Conservation (phyloP, 2,888 invertebrate genomes). For the Timandra comae region DNA sequence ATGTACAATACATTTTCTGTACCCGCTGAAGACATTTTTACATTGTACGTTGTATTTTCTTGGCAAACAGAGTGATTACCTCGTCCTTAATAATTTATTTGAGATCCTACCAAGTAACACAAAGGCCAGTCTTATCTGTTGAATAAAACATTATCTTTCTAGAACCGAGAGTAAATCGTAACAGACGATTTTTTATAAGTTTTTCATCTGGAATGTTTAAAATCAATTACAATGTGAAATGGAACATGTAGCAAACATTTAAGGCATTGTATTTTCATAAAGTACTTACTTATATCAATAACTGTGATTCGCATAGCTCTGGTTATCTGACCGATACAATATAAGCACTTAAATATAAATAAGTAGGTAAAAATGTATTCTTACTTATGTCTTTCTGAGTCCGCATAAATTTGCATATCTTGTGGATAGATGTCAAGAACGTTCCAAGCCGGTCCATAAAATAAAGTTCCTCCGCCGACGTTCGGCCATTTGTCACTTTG, state of each 20-base stretch:
- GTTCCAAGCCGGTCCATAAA: conserved; percentile 8
- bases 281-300: no score
- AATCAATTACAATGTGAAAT: no score
- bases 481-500: conserved; percentile 25
- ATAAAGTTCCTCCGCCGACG: conserved; percentile 7
- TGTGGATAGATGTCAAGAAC: conserved; percentile 6
- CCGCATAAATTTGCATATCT: conserved; percentile 12
- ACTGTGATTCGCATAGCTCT: no score
- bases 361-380: no score
- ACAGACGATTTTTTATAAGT: conserved; percentile 35
- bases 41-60: conserved; percentile 45
- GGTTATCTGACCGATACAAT: no score
- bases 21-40: conserved; percentile 45
- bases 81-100: conserved; percentile 63
- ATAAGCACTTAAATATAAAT: no score
- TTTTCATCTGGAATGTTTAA: conserved; percentile 23
- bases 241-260: no score
- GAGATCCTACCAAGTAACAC: conserved; percentile 56
- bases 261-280: no score
- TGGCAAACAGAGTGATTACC: conserved; percentile 60
- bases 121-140: conserved; percentile 59
- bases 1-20: conserved; percentile 36
- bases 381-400: no score
- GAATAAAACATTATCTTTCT: conserved; percentile 62
- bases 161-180: conserved; percentile 43